These are phyloP conservation scores for Choristoneura fumiferana DNA, from an alignment of 1,140 invertebrate genomes.

Conservation along the genomic window DNA sequence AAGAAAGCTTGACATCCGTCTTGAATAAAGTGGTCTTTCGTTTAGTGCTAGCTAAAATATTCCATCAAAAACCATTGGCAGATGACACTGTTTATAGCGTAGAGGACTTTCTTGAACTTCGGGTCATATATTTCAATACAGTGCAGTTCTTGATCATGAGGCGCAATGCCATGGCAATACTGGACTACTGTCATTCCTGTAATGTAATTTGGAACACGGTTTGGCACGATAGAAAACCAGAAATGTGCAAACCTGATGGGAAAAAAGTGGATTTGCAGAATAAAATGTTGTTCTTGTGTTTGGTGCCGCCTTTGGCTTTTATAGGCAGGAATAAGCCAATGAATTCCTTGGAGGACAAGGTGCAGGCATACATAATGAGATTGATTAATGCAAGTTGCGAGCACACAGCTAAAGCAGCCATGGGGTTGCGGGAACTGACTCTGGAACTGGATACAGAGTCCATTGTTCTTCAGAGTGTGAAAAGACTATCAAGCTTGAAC, in stretches of 20 bases:
- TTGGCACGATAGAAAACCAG: constrained; percentile 38
- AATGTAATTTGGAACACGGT: constrained; percentile 49
- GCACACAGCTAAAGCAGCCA: constrained; percentile 81
- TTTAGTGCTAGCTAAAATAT: constrained; percentile 46
- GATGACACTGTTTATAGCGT: constrained; percentile 35
- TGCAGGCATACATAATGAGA: constrained; percentile 82
- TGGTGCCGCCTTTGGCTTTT: constrained; percentile 80
- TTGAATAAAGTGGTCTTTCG: constrained; percentile 50
- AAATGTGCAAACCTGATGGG: constrained; percentile 24
- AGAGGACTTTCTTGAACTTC: constrained; percentile 55
- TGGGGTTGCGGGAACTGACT: constrained; percentile 79
- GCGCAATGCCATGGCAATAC: constrained; percentile 36
- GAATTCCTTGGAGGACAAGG: constrained; percentile 36
- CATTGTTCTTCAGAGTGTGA: constrained; percentile 81
- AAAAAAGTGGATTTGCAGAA: constrained; percentile 53
- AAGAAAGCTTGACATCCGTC: constrained; percentile 41
- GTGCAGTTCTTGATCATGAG: constrained; percentile 45
- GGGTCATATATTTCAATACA: constrained; percentile 54
- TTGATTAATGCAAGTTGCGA: constrained; percentile 81
- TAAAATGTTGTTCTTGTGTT: constrained; percentile 80
- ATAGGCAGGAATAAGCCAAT: constrained; percentile 55
- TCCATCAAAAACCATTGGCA: constrained; percentile 40
- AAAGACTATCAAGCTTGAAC: constrained; percentile 78
- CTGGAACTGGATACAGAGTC: constrained; percentile 75
- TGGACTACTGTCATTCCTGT: constrained; percentile 55